These are phyloP conservation scores for Schizopygopsis malacanthus DNA, from an alignment of 2,797 vertebrate genomes.

Conservation along the genomic window DNA sequence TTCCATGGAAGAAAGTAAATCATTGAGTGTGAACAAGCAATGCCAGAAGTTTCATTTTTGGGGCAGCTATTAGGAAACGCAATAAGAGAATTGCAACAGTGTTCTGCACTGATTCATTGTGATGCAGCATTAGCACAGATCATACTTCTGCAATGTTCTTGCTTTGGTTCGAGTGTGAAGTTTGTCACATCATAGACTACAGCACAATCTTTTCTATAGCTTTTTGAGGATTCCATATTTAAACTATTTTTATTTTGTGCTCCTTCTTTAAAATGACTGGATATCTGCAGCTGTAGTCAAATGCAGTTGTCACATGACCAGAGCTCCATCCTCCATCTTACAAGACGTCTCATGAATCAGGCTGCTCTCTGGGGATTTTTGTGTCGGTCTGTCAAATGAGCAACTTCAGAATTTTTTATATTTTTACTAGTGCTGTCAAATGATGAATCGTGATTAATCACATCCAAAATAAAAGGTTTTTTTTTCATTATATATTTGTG, in stretches of 20 bases:
- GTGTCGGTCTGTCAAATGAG: not conserved
- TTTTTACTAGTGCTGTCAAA: not conserved
- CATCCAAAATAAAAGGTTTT: too few relatives aligned
- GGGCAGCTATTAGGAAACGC: not conserved
- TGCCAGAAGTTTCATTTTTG: not conserved
- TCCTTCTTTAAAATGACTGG: not conserved
- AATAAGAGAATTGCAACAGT: not conserved
- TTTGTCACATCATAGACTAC: not conserved
- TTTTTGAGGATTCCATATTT: not conserved
- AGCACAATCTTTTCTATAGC: not conserved
- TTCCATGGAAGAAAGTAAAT: not conserved
- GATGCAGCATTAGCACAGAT: not conserved
- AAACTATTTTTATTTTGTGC: not conserved
- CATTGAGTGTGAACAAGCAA: not conserved
- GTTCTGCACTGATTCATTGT: not conserved
- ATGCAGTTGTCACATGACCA: not conserved
- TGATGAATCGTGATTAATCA: too few relatives aligned
- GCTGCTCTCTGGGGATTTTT: not conserved
- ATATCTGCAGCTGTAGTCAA: too few relatives aligned
- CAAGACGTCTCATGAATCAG: not conserved
- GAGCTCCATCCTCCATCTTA: constrained; percentile 4
- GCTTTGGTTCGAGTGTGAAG: not conserved
- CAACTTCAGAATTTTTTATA: not conserved
- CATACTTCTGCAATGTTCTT: not conserved
- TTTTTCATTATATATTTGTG: too few relatives aligned